Base-by-base conservation (phyloP, 30 jellyfish, hydroid and myxozoan species). In the Clytia hemisphaerica region DNA sequence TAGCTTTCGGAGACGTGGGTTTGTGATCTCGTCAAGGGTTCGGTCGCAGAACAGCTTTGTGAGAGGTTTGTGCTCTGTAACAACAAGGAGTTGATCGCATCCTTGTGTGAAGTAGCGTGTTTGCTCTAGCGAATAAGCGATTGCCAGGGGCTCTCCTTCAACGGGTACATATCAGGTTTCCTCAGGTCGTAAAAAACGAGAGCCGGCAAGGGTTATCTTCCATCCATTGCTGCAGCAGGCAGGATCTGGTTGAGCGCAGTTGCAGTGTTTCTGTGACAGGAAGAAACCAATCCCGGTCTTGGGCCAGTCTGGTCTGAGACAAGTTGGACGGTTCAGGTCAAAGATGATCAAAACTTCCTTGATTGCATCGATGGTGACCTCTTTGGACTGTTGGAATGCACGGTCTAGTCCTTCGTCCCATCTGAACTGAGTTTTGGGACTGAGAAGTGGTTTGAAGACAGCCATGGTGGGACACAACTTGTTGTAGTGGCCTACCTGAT, bases 401-500 rank as follows among this genome's bases (percentile, higher is more conserved):
- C 30, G 30, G 24, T 50, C 65, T 21, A 50, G 12, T 6, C 30
- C 24, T 24, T 24, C 10, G 65, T 50, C 65, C 65, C 65, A 50
- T 24, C 24, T 12, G 24, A 50, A 50, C 10, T 24, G 25, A n/a
- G n/a, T n/a, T 40, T 40, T 40, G 6, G 12, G n/a, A 7, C 25
- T 6, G 65, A 50, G 65, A 21, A 50, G 65, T 30, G n/a, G 30
- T 21, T 30, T 50, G 65, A 50, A 50, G 6, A 30, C 30, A 6
- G 65, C 65, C 65, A 50, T 50, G 10, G 24, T 30, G 65, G 10
- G n/a, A n/a, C n/a, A n/a, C 65, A 50, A 30, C 26, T 21, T 50
- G 65, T 6, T 7, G 24, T 7, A 50, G 24, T 7, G 65, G 10
- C 10, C 6, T 12, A 12, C 10, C 65, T 30, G 24, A 7, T 19